Evolutionary conservation across 92 coral and sea anemone species (phyloP), one percentile per base, ranked within the genome.

Genomic region (Zoanthus gigantus): DNA sequence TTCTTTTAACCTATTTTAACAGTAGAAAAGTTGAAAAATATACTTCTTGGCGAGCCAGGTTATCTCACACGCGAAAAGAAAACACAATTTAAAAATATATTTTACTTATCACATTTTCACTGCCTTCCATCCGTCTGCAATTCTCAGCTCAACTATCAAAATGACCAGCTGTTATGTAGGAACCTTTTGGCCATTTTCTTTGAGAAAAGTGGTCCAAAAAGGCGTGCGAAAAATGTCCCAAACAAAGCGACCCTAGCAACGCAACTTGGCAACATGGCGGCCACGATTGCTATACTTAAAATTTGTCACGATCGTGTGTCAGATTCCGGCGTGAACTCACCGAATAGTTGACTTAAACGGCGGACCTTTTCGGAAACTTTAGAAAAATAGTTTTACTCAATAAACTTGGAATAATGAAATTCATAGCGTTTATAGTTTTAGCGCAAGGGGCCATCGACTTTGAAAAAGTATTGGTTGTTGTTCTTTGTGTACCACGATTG

Each of bases 101-200:
- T 76, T 76, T 47, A 76, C 79, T 76, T 76, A 76, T 61, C 65
- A 17, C 63, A 76, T 76, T 50, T 52, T 76, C 79, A 23, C 79
- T 28, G 42, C 44, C 65, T 76, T 76, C 65, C 65, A 18, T 50
- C 15, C 2, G 3, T 3, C 16, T 63, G 2, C 79, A 23, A 23
- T 6, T 50, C 14, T 48, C 63, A 3, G 42, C 65, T 76, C 79
- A 6, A 17, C 42, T 76, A 66, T 48, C 65, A 50, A 76, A n/a
- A 13, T 76, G 79, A 44, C 79, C 79, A 76, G 79, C 79, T 63
- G 66, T 5, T 76, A 23, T 50, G 9, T 50, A 14, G 79, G 79
- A 48, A 76, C 65, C 79, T 76, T 69, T 29, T 76, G 79, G 12
- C 18, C 15, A 23, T 76, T 31, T 76, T 48, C 79, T 63, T 76